These are phyloP conservation scores for Plestiodon gilberti DNA, from an alignment of 2,113 vertebrate species.

Conservation along the genomic window DNA sequence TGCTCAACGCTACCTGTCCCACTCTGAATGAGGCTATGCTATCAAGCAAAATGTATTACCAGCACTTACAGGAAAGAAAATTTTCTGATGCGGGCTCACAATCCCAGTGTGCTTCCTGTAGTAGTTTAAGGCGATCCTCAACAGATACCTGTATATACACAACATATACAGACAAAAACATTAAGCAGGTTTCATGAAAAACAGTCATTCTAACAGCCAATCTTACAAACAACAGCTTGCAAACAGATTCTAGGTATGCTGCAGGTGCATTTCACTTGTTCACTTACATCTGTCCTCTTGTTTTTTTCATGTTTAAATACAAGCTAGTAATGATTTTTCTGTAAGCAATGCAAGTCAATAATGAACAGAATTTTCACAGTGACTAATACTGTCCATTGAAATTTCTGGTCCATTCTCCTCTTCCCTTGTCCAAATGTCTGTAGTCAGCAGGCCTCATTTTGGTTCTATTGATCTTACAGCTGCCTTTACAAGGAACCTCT, in stretches of 20 bases:
- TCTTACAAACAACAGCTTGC: constrained; percentile 3
- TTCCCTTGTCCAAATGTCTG: constrained; percentile 7
- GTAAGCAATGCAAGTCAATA: constrained; percentile 37
- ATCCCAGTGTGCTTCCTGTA: constrained; percentile 93
- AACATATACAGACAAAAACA: constrained; percentile 4
- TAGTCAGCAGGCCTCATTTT: constrained; percentile 33
- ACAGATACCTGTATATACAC: constrained; percentile 82
- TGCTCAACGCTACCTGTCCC: not conserved
- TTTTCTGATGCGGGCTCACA: constrained; percentile 95
- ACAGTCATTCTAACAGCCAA: not conserved
- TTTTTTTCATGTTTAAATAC: constrained; percentile 26
- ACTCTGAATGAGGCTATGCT: not conserved
- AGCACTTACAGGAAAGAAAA: constrained; percentile 94
- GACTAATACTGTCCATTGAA: not conserved
- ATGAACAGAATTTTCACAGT: not conserved
- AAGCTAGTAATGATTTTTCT: not conserved
- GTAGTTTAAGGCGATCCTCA: constrained; percentile 91
- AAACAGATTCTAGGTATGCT: not conserved
- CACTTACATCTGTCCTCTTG: constrained; percentile 2
- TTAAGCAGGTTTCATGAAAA: not conserved
- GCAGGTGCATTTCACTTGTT: not conserved
- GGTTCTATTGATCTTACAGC: constrained; percentile 39
- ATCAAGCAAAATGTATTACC: not conserved
- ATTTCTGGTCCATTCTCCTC: constrained; percentile 12
- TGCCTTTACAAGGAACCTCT: constrained; percentile 43